A percentile compares a stretch with the other conserved stretches of the same genome.
Conservation (phyloP, 2,888 invertebrate species). For the Schrankia costaestrigalis region DNA sequence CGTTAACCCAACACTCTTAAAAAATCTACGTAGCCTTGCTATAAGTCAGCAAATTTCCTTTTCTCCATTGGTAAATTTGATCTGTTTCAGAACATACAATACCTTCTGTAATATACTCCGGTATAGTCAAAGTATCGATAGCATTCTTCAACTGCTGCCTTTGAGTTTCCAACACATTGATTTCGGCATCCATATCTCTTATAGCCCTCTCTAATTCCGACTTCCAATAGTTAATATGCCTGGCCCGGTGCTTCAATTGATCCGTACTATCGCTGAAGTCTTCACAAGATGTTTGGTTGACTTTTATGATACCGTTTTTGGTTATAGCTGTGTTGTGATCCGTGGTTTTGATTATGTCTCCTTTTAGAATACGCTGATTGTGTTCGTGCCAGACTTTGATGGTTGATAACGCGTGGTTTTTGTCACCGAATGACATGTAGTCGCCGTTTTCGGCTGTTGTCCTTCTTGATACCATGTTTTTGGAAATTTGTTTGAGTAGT, state of each 20-base stretch:
- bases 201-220: conserved; percentile 67
- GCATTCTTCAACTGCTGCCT: conserved; percentile 73
- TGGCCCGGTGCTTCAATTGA: conserved; percentile 59
- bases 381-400: conserved; percentile 65
- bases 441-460: conserved; percentile 57
- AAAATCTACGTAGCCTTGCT: too few relatives aligned
- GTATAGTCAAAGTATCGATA: conserved; percentile 58
- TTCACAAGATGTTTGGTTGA: conserved; percentile 65
- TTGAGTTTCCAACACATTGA: conserved; percentile 53
- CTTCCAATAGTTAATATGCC: conserved; percentile 74
- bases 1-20: too few relatives aligned
- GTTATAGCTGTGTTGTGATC: conserved; percentile 66
- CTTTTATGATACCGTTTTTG: conserved; percentile 70
- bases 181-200: conserved; percentile 66
- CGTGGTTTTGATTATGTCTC: conserved; percentile 64
- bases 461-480: too few relatives aligned
- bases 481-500: too few relatives aligned
- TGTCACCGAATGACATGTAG: conserved; percentile 59
- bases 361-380: conserved; percentile 60
- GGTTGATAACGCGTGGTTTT: conserved; percentile 53
- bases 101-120: conserved; percentile 75
- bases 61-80: too few relatives aligned
- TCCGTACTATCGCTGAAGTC: conserved; percentile 67
- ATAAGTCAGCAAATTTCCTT: too few relatives aligned
- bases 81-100: too few relatives aligned